Evolutionary conservation across 2,113 vertebrate species (phyloP).

Genomic region (Oncorhynchus gorbuscha): DNA sequence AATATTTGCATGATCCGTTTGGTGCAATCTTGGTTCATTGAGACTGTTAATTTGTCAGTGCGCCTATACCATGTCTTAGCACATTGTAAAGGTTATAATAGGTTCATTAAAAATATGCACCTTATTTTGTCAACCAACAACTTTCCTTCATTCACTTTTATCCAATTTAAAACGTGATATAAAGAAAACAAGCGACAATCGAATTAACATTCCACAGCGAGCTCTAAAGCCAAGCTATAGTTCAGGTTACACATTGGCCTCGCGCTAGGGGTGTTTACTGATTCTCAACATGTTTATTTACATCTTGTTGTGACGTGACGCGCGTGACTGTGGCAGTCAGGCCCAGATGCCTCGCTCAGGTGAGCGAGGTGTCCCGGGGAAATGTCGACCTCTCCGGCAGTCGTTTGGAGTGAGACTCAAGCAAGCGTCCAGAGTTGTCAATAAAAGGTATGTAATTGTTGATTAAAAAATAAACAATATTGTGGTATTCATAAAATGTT

Average conservation of each 20-base stretch:
- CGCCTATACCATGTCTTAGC: too few relatives aligned
- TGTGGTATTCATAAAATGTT: too few relatives aligned
- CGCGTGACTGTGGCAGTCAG: constrained; percentile 35
- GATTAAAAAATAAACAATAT: too few relatives aligned
- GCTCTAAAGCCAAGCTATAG: constrained; percentile 13
- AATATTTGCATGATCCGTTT: too few relatives aligned
- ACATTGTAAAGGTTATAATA: not conserved
- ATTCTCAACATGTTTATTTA: constrained; percentile 52
- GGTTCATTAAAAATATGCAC: not conserved
- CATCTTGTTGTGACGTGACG: constrained; percentile 56
- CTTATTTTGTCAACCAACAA: not conserved
- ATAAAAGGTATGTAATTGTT: too few relatives aligned
- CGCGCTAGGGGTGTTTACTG: constrained; percentile 59
- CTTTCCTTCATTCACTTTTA: constrained; percentile 1
- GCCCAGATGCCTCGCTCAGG: constrained; percentile 27
- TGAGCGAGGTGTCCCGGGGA: constrained; percentile 13
- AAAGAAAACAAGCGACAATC: constrained; percentile 23
- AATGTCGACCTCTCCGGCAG: not conserved
- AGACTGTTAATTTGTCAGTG: too few relatives aligned
- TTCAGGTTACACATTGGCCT: constrained; percentile 52
- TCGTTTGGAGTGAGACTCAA: not conserved
- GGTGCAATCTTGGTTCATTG: too few relatives aligned
- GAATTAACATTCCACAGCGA: constrained; percentile 53
- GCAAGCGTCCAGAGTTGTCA: too few relatives aligned
- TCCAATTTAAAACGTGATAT: not conserved